Percentiles rank a stretch among this genome's conserved stretches.
Conservation (phyloP, 2,113 vertebrate genomes). For the Melanerpes aurifrons region DNA sequence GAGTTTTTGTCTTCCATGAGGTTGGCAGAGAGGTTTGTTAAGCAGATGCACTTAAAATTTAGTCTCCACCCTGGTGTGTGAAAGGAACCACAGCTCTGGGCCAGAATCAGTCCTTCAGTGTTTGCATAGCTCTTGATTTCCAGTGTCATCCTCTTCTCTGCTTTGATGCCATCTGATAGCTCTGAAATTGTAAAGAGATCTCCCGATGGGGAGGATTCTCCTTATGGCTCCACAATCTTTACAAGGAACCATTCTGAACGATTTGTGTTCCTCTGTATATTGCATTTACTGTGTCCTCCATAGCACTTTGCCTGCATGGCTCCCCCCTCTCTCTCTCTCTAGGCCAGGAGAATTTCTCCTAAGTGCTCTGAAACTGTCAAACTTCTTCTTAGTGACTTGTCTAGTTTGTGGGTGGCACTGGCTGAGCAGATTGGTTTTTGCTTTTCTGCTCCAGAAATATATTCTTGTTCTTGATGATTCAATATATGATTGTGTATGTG, state of each 20-base stretch:
- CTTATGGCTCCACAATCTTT: background rate
- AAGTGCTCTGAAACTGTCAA: constrained; percentile 15
- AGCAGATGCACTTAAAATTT: background rate
- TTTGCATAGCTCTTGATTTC: background rate
- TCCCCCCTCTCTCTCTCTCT: background rate
- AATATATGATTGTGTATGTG: constrained; percentile 57
- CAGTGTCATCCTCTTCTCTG: background rate
- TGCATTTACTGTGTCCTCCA: background rate
- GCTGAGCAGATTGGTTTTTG: constrained; percentile 16
- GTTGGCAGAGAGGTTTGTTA: background rate
- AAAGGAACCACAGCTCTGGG: background rate
- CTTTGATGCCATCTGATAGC: background rate
- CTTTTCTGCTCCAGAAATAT: constrained; percentile 29
- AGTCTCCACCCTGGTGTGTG: background rate
- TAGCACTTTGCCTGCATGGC: constrained; percentile 21
- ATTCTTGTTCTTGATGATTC: constrained; percentile 47
- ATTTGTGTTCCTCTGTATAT: background rate
- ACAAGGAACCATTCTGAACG: background rate
- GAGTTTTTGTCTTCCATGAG: background rate
- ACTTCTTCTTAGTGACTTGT: constrained; percentile 19
- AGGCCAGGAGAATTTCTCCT: background rate
- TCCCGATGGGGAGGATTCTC: background rate
- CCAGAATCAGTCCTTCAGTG: background rate
- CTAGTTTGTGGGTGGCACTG: constrained; percentile 50
- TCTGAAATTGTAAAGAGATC: background rate